Conservation (phyloP, 2,888 invertebrate genomes). For the Athripsodes cinereus region DNA sequence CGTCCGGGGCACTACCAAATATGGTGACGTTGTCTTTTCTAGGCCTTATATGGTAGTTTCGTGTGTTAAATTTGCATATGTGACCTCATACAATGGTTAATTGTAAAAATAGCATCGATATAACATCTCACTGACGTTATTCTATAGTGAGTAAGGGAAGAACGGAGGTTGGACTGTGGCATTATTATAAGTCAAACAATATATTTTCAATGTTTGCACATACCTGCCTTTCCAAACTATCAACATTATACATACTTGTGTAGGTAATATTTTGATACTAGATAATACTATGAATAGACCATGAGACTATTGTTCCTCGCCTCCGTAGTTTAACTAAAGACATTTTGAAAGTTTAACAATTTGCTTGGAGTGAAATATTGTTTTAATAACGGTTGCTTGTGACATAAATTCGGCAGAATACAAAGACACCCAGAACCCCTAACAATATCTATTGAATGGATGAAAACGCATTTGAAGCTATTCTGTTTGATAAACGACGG, state of each 20-base stretch:
- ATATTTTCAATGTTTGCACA: background rate
- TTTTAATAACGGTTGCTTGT: slow-evolving; percentile 25
- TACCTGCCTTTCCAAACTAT: background rate
- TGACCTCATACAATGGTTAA: too few relatives aligned
- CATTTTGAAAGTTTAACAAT: slow-evolving; percentile 26
- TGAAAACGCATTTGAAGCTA: background rate
- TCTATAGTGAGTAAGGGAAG: too few relatives aligned
- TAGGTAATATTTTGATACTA: background rate
- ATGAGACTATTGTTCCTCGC: background rate
- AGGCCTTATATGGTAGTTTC: too few relatives aligned
- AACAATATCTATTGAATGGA: slow-evolving; percentile 26
- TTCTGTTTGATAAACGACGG: background rate
- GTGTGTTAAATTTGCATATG: too few relatives aligned
- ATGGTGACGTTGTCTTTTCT: too few relatives aligned
- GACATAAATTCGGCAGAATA: slow-evolving; percentile 25
- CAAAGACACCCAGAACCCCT: slow-evolving; percentile 22
- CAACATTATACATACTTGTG: background rate
- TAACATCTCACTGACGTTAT: too few relatives aligned
- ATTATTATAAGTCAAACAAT: too few relatives aligned
- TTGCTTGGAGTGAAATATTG: slow-evolving; percentile 27
- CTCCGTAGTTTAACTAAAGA: slow-evolving; percentile 10
- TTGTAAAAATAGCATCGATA: too few relatives aligned
- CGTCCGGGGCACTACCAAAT: too few relatives aligned
- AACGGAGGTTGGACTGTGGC: too few relatives aligned
- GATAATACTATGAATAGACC: background rate